Conservation (phyloP, 1,140 invertebrate species). For the Dysdera silvatica region DNA sequence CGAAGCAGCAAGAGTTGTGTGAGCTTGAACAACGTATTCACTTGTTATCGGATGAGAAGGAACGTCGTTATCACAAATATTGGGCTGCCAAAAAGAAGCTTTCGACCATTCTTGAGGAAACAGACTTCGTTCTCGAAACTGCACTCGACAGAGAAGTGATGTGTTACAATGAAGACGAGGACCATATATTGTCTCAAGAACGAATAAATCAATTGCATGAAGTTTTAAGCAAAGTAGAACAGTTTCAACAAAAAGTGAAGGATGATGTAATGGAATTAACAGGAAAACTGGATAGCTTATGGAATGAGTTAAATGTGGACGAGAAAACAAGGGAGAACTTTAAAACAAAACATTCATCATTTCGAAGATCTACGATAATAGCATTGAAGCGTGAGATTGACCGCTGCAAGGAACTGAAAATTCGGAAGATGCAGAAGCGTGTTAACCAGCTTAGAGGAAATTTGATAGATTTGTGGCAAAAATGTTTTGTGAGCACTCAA, state of each 20-base stretch:
- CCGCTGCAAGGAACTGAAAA: conserved; percentile 54
- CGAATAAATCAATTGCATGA: conserved; percentile 17
- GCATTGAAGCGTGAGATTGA: conserved; percentile 53
- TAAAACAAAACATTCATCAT: conserved; percentile 47
- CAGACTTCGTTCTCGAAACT: conserved; percentile 18
- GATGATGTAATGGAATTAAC: conserved; percentile 38
- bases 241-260: conserved; percentile 15
- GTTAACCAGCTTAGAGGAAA: conserved; percentile 59
- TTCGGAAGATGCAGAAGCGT: conserved; percentile 59
- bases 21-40: conserved; percentile 17
- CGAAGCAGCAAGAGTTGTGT: conserved; percentile 4
- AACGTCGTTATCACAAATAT: neutral
- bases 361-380: conserved; percentile 47
- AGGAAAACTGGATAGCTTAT: conserved; percentile 50
- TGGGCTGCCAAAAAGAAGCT: conserved; percentile 10
- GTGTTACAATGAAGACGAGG: neutral
- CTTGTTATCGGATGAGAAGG: conserved; percentile 10
- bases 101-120: conserved; percentile 18
- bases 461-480: conserved; percentile 61
- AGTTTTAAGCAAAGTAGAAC: neutral
- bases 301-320: conserved; percentile 56
- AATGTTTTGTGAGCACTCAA: conserved; percentile 55
- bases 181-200: conserved; percentile 14
- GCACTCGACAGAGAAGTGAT: conserved; percentile 26
- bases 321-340: conserved; percentile 48